phyloP scores from a whole-genome alignment of 2,888 invertebrate genomes.

The Polydrusus cervinus region DNA sequence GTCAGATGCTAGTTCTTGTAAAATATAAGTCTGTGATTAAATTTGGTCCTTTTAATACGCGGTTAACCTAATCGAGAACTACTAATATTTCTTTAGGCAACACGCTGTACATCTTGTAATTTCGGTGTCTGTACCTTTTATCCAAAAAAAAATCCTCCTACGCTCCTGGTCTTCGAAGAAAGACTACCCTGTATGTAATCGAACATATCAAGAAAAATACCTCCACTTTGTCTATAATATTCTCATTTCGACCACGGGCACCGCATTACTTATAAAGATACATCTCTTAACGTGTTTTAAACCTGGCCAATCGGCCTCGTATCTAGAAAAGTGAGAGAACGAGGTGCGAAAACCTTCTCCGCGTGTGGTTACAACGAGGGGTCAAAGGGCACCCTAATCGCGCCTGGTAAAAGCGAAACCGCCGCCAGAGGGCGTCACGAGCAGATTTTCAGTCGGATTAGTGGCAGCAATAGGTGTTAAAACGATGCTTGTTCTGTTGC shows the following conservation, averaged over 20 bases:
- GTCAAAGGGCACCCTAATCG: conserved; percentile 68
- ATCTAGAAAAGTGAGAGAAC: conserved; percentile 26
- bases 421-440: conserved; percentile 55
- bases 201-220: neutral
- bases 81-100: no score
- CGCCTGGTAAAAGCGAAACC: conserved; percentile 66
- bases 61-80: no score
- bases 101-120: no score
- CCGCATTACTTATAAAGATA: conserved; percentile 9
- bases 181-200: neutral
- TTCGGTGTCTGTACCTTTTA: no score
- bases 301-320: conserved; percentile 15
- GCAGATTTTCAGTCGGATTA: conserved; percentile 43
- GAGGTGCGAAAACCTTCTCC: conserved; percentile 50
- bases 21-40: no score
- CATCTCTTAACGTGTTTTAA: conserved; percentile 21
- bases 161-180: no score
- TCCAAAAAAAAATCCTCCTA: no score
- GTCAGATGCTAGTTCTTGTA: no score
- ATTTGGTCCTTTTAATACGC: no score
- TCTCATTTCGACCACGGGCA: conserved; percentile 27
- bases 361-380: conserved; percentile 54
- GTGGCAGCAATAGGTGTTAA: conserved; percentile 52
- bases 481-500: conserved; percentile 43
- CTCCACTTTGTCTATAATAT: conserved; percentile 20